Percentiles rank a stretch among this genome's conserved stretches.
These are phyloP conservation scores for Diloba caeruleocephala DNA, from an alignment of 2,888 invertebrate species.

Conservation along the genomic window DNA sequence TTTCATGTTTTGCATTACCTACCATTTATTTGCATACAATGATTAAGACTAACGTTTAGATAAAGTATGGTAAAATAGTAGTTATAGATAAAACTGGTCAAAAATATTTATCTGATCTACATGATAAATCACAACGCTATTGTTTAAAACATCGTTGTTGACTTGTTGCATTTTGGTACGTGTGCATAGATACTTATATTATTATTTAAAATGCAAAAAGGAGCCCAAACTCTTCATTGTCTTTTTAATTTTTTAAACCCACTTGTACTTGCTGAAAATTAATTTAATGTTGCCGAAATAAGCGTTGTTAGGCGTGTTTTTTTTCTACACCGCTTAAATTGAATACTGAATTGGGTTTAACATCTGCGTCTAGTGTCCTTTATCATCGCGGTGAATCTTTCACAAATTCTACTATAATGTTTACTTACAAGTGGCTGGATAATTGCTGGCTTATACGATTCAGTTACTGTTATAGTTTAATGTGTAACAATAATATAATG, in stretches of 20 bases:
- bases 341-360: slow-evolving; percentile 36
- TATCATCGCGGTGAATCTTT: slow-evolving; percentile 59
- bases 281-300: neutral
- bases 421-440: slow-evolving; percentile 55
- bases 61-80: no score
- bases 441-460: slow-evolving; percentile 47
- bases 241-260: no score
- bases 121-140: no score
- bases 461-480: slow-evolving; percentile 51
- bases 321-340: slow-evolving; percentile 1
- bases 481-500: slow-evolving; percentile 72
- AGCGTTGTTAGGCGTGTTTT: slow-evolving; percentile 6
- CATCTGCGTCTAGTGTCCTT: slow-evolving; percentile 52
- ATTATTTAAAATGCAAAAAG: no score
- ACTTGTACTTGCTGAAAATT: neutral
- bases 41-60: no score
- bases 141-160: no score
- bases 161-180: no score
- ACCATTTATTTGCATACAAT: no score
- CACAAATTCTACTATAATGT: slow-evolving; percentile 37
- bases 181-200: no score
- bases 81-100: no score
- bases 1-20: neutral
- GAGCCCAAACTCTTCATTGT: no score
- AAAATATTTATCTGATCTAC: no score